Evolutionary conservation across 2,888 invertebrate species (phyloP), one percentile per base, ranked within the genome.

Genomic region (Anticlea derivata): DNA sequence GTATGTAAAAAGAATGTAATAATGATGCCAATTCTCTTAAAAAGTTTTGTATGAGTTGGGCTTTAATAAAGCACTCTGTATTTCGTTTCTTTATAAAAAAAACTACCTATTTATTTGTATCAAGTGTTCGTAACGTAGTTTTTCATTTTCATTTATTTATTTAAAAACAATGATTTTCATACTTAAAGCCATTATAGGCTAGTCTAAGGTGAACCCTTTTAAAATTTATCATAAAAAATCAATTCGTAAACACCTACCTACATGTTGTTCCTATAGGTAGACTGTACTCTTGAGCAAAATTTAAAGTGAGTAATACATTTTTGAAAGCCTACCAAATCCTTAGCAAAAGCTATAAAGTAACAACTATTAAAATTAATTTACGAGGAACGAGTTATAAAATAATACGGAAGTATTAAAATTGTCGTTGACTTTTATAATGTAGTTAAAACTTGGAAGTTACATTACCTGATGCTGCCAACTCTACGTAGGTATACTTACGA

Each of bases 401-500:
- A 56, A 52, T 52, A 57, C 46, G 47, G 54, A 55, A 55, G 53
- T 60, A 68, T 68, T 68, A 69, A 73, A 75, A 66, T 68, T 65
- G 67, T 66, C 68, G 62, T 63, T 58, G 63, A 61, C 60, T 72
- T 74, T 73, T 68, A 68, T 70, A 69, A 26, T 60, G 66, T 66
- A 61, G 65, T 73, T 68, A 73, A 70, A 65, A 53, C 58, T 54
- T 34, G 26, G 43, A 61, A 60, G 60, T 49, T 39, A 45, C 44
- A 27, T 8, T 27, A 39, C 43, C 23, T 50, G 49, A 41, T 53
- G 55, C 50, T 52, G 51, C 56, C 40, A 43, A 50, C 48, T 47
- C 31, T 54, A 7, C 11, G 7, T 1, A 7, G 17, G n/a, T n/a
- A n/a, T n/a, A n/a, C n/a, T n/a, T n/a, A n/a, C n/a, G n/a, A n/a